Percentiles rank a stretch among this genome's conserved stretches.
phyloP scores from a whole-genome alignment of 1,140 invertebrate species.

The Hycleus cichorii region DNA sequence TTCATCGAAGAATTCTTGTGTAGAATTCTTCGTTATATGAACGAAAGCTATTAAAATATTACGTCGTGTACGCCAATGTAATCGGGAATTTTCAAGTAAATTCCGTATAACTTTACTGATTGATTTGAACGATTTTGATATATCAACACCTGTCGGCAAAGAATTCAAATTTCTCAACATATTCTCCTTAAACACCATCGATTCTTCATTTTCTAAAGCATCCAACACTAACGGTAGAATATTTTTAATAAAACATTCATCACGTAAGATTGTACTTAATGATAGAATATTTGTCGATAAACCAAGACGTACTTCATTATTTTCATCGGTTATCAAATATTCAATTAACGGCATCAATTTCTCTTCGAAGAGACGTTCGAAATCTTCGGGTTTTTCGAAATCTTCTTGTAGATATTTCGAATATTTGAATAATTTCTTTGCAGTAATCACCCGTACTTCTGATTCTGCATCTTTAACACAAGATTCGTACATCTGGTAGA shows the following conservation, averaged over 20 bases:
- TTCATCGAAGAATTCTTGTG: conserved; percentile 31
- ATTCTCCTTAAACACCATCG: conserved; percentile 29
- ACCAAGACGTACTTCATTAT: conserved; percentile 26
- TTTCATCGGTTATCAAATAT: conserved; percentile 22
- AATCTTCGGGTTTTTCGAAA: conserved; percentile 7
- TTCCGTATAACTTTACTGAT: conserved; percentile 25
- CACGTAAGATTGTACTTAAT: conserved; percentile 21
- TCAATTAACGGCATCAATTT: conserved; percentile 30
- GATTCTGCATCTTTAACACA: conserved; percentile 27
- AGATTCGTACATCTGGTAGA: conserved; percentile 16
- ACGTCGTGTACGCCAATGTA: conserved; percentile 33
- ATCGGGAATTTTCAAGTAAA: conserved; percentile 25
- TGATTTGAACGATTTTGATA: conserved; percentile 17
- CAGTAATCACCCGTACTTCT: conserved; percentile 26
- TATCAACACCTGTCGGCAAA: conserved; percentile 20
- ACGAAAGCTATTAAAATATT: conserved; percentile 31
- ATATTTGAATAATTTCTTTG: conserved; percentile 28
- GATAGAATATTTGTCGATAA: conserved; percentile 28
- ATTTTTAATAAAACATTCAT: conserved; percentile 26
- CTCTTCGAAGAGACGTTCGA: conserved; percentile 25
- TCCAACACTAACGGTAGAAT: conserved; percentile 27
- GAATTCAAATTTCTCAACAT: conserved; percentile 29
- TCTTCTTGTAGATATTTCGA: conserved; percentile 24
- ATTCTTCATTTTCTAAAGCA: conserved; percentile 27
- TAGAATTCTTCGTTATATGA: conserved; percentile 28